Percentiles rank a stretch among this genome's conserved stretches.
Evolutionary conservation across 2,797 vertebrate species (phyloP).

Genomic region (Holocentrus rufus): DNA sequence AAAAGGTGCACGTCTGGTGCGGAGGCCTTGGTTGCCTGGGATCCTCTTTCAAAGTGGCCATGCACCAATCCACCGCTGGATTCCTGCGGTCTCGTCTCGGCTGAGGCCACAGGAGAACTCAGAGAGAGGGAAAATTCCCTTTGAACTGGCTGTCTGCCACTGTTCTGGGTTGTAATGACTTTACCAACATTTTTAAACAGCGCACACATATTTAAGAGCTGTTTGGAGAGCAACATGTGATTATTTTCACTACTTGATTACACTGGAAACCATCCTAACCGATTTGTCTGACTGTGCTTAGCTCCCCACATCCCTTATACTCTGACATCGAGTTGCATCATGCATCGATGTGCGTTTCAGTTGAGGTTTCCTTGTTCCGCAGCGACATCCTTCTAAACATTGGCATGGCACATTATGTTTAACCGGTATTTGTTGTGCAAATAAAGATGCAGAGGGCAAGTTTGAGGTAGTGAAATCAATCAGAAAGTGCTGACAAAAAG

Average conservation of each 20-base stretch:
- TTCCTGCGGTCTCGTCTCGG: conserved; percentile 81
- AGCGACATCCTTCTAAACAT: conserved; percentile 16
- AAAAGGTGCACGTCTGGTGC: conserved; percentile 63
- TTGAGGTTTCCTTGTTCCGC: conserved; percentile 32
- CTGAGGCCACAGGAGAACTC: conserved; percentile 77
- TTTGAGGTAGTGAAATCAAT: conserved; percentile 45
- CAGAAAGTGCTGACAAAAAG: conserved; percentile 60
- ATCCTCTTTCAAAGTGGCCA: conserved; percentile 78
- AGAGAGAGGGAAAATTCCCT: conserved; percentile 77
- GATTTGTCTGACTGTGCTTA: conserved; percentile 52
- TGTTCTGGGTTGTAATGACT: conserved; percentile 78
- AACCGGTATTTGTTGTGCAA: conserved; percentile 44
- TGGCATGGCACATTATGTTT: background rate
- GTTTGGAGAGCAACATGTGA: conserved; percentile 50
- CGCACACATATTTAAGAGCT: conserved; percentile 65
- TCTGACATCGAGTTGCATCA: conserved; percentile 56
- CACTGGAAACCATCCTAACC: conserved; percentile 46
- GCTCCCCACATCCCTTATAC: conserved; percentile 22
- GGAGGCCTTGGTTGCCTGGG: conserved; percentile 39
- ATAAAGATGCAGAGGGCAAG: conserved; percentile 32
- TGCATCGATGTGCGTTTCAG: conserved; percentile 12
- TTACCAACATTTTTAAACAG: conserved; percentile 77
- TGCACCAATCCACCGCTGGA: conserved; percentile 73
- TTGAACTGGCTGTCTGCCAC: conserved; percentile 81
- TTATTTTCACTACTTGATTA: conserved; percentile 68